Conservation (phyloP, 2,888 invertebrate species). For the Oscheius sp. region DNA sequence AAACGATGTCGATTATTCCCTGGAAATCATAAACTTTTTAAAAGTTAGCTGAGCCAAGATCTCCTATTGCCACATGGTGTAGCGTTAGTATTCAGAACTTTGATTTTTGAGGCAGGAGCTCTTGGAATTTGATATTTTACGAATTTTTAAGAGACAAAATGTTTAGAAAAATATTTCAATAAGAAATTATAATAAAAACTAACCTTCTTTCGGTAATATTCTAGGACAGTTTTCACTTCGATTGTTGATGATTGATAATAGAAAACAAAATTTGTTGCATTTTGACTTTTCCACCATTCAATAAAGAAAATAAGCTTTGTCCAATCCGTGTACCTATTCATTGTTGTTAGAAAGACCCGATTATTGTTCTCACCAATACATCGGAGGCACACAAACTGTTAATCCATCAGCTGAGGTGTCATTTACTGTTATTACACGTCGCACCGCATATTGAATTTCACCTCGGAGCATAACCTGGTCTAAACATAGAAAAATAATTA, state of each 20-base stretch:
- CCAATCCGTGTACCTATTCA: constrained; percentile 44
- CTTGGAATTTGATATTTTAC: no score
- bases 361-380: constrained; percentile 40
- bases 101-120: no score
- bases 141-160: no score
- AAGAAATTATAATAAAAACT: no score
- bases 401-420: constrained; percentile 25
- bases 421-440: background rate
- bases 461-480: background rate
- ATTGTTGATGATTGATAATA: constrained; percentile 47
- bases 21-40: background rate
- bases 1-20: constrained; percentile 31
- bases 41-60: background rate
- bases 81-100: no score
- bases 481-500: background rate
- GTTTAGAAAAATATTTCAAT: no score
- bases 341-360: background rate
- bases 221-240: constrained; percentile 36
- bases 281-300: constrained; percentile 51
- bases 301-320: constrained; percentile 47
- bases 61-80: no score
- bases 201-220: constrained; percentile 38
- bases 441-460: background rate
- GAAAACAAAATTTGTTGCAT: constrained; percentile 46
- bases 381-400: constrained; percentile 52